Evolutionary conservation across 2,113 vertebrate species (phyloP).

Genomic region (Alethe castanea): DNA sequence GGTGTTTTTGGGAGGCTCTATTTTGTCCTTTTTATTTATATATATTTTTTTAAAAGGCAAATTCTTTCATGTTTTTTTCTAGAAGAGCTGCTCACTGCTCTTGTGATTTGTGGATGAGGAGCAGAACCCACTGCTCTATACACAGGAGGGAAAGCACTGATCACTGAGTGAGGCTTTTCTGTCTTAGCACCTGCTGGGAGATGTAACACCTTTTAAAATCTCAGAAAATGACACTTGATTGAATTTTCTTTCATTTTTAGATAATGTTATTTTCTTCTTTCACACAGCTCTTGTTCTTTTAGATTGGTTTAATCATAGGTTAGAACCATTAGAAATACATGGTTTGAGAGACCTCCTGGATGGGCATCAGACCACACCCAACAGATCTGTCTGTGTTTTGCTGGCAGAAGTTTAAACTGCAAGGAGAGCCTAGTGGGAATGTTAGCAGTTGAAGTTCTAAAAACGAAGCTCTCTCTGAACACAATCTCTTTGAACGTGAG

Average conservation of each 20-base stretch:
- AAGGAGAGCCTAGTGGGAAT: not conserved
- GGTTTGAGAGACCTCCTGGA: not conserved
- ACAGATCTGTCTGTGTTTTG: not conserved
- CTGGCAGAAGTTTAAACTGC: constrained; percentile 7
- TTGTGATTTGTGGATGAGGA: not conserved
- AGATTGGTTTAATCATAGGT: not conserved
- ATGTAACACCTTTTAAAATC: not conserved
- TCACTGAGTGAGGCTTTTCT: not conserved
- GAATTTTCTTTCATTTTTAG: not conserved
- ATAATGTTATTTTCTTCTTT: not conserved
- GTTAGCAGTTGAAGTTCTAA: not conserved
- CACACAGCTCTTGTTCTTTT: not conserved
- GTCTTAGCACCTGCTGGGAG: not conserved
- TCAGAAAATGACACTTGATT: not conserved
- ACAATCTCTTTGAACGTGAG: constrained; percentile 13
- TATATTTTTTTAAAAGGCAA: not conserved
- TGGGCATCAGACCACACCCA: not conserved
- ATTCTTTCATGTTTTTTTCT: not conserved
- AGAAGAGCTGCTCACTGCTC: not conserved
- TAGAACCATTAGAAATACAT: not conserved
- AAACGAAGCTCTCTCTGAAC: not conserved
- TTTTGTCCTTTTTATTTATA: not conserved
- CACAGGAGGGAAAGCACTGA: not conserved
- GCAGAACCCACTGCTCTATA: not conserved
- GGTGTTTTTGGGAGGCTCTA: not conserved